Conservation (phyloP, 2,888 invertebrate genomes). For the Acanthoscelides obtectus region DNA sequence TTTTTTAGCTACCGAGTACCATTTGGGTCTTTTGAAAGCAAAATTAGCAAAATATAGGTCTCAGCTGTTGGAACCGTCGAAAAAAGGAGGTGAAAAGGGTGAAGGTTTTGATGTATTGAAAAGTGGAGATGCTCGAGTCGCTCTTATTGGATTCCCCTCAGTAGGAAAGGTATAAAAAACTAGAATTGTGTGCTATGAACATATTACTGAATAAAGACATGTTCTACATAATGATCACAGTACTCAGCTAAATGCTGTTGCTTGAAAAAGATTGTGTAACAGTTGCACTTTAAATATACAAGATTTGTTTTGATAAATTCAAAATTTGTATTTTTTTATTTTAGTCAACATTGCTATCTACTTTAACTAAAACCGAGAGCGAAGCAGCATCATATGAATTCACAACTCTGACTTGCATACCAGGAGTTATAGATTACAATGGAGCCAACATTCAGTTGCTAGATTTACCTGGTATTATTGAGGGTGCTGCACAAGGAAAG, state of each 20-base stretch:
- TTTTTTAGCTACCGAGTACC: slow-evolving; percentile 92
- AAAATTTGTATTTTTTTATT: slow-evolving; percentile 18
- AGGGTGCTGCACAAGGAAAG: slow-evolving; percentile 86
- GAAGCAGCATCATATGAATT: slow-evolving; percentile 98
- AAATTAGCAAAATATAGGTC: slow-evolving; percentile 93
- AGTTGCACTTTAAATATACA: neutral
- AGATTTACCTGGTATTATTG: slow-evolving; percentile 98
- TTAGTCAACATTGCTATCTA: slow-evolving; percentile 90
- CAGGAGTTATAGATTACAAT: slow-evolving; percentile 97
- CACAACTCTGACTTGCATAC: slow-evolving; percentile 97
- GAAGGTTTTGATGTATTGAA: slow-evolving; percentile 99
- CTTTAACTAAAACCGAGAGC: slow-evolving; percentile 92
- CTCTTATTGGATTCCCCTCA: slow-evolving; percentile 97
- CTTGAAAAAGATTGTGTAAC: too few species aligned
- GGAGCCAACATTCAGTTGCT: slow-evolving; percentile 98
- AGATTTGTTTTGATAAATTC: neutral
- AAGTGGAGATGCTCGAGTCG: slow-evolving; percentile 97
- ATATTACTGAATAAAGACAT: too few species aligned
- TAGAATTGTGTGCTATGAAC: neutral
- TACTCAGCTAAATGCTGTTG: too few species aligned
- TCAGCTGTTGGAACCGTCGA: slow-evolving; percentile 89
- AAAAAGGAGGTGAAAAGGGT: slow-evolving; percentile 85
- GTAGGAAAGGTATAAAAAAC: slow-evolving; percentile 78
- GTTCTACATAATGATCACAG: too few species aligned
- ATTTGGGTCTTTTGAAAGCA: slow-evolving; percentile 95